Base-by-base conservation (phyloP, 2,888 invertebrate species). In the Tenthredo mesomela region DNA sequence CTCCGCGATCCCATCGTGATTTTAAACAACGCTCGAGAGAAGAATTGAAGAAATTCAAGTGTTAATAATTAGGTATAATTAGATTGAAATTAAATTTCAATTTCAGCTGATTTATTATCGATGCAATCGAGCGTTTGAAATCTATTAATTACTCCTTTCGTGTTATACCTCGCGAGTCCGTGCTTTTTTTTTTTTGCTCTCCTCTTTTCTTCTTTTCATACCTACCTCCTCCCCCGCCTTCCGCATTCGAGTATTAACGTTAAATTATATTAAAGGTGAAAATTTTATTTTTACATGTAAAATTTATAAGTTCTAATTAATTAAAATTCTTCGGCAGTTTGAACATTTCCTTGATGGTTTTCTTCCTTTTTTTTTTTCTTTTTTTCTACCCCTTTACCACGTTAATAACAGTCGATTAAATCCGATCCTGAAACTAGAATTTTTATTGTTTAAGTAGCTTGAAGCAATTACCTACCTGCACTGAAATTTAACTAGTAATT, bases 301-400 rank as follows among this genome's bases (percentile, higher is more conserved):
- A 40, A n/a, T 61, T 58, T 77, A 77, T n/a, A 77, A 50, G 33
- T 77, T 58, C 10, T 58, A 61, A 80, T 80, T 80, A 80, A 80
- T 80, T 80, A 80, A 80, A 58, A 80, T 80, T 80, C 80, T 80
- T 80, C 80, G 40, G 25, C 58, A 80, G 40, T 80, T 80, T 58
- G 58, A 80, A 61, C 58, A 58, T 80, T 80, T 61, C 40, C 33
- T 40, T n/a, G 29, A 6, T 0, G 10, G 15, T 61, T 25, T n/a
- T 50, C 18, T 18, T 50, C 12, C 0, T 47, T 47, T 18, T 47
- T 47, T 47, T 18, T 15, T 15, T 47, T 47, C 12, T 3, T 47
- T 15, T 18, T 50, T 6, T 5, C 18, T 0, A 18, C 58, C 78
- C 80, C 40, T 40, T 33, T 10, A 33, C 37, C 80, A 40, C 40